Percentiles rank a stretch among this genome's conserved stretches.
Conservation (phyloP, 2,888 invertebrate genomes). For the Hypercompe scribonia region DNA sequence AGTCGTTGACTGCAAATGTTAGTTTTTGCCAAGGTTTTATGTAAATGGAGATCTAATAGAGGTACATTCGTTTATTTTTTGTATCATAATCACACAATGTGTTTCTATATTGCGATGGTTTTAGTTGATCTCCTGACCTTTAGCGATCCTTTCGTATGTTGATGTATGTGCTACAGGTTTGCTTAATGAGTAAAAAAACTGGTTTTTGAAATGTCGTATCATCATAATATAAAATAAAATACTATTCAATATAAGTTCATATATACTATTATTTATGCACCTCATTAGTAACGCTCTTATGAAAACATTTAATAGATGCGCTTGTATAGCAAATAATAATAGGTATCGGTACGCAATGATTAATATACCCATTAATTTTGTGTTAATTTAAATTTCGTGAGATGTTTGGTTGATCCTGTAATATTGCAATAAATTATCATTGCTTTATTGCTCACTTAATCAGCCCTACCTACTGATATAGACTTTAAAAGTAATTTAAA, state of each 20-base stretch:
- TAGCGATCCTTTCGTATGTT: conserved; percentile 22
- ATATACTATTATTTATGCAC: background rate
- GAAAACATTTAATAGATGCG: background rate
- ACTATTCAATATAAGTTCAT: background rate
- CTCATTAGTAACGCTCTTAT: background rate
- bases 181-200: conserved; percentile 30
- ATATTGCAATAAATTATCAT: background rate
- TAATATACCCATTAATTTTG: background rate
- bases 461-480: background rate
- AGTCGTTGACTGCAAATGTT: conserved; percentile 22
- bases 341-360: background rate
- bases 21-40: conserved; percentile 35
- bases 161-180: conserved; percentile 28
- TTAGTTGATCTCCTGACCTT: conserved; percentile 44
- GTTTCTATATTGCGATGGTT: conserved; percentile 37
- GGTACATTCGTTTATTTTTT: conserved; percentile 8
- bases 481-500: background rate
- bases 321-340: background rate
- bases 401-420: background rate
- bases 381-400: background rate
- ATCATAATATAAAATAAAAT: background rate
- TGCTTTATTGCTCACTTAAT: background rate
- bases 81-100: conserved; percentile 15
- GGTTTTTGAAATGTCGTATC: conserved; percentile 15
- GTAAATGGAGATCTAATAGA: conserved; percentile 21